These are phyloP conservation scores for Tipula lateralis DNA, from an alignment of 2,888 invertebrate species.

Conservation along the genomic window DNA sequence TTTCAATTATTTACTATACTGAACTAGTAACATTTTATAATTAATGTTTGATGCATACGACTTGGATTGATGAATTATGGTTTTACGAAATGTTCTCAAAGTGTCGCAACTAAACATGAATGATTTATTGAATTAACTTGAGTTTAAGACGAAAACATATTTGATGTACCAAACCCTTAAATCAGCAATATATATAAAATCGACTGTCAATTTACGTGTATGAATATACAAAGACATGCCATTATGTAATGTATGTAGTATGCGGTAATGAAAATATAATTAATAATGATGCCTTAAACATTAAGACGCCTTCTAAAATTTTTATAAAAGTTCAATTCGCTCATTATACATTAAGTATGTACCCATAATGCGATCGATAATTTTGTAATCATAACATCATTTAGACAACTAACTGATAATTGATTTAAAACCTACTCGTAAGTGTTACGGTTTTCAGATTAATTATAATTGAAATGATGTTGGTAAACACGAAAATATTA, in stretches of 20 bases:
- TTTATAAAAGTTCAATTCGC: neutral
- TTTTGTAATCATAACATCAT: neutral
- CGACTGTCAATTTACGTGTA: neutral
- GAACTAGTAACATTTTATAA: neutral
- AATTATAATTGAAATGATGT: neutral
- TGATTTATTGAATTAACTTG: conserved; percentile 14
- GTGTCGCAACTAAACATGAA: neutral
- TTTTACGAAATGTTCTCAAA: neutral
- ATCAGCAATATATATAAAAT: neutral
- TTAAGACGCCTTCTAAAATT: neutral
- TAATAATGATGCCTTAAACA: neutral
- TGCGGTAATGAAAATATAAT: neutral
- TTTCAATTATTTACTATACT: neutral
- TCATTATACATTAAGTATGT: neutral
- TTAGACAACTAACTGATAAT: neutral
- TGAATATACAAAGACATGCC: neutral
- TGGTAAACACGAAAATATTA: neutral
- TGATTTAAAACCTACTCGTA: neutral
- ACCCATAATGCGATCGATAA: neutral
- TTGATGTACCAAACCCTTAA: neutral
- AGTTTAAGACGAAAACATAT: neutral
- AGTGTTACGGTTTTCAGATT: conserved; percentile 7
- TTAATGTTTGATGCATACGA: neutral
- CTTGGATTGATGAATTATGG: neutral
- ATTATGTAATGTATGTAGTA: neutral